A percentile compares a stretch with the other conserved stretches of the same genome.
phyloP scores from a whole-genome alignment of 2,113 vertebrate genomes.

The Heterochromis multidens region DNA sequence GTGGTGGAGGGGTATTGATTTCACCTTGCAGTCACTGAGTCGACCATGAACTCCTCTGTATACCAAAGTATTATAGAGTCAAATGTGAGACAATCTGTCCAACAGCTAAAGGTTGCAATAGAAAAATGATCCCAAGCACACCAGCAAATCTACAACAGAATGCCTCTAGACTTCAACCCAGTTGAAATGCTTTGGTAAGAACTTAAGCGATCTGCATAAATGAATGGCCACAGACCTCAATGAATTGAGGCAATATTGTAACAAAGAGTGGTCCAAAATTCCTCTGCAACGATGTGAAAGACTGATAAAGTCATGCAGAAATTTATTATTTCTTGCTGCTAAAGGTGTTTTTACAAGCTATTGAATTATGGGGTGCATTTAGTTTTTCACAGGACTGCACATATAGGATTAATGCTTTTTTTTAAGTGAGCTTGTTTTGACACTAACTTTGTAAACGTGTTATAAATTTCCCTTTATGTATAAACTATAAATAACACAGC shows the following conservation, averaged over 20 bases:
- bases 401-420: neutral
- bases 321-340: no score
- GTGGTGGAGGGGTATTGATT: no score
- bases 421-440: neutral
- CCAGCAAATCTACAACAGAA: neutral
- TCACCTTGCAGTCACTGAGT: neutral
- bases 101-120: neutral
- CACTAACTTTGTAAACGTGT: neutral
- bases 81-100: neutral
- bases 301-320: no score
- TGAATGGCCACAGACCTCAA: neutral
- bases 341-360: no score
- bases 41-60: neutral
- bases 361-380: no score
- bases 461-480: neutral
- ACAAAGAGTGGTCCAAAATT: neutral
- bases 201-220: neutral
- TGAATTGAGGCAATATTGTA: neutral
- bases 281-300: neutral
- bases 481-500: neutral
- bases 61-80: neutral
- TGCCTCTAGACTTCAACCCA: neutral
- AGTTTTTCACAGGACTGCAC: neutral
- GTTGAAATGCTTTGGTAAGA: neutral
- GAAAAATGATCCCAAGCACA: neutral